Evolutionary conservation across 1,140 invertebrate species (phyloP).

Genomic region (Magallana angulata): DNA sequence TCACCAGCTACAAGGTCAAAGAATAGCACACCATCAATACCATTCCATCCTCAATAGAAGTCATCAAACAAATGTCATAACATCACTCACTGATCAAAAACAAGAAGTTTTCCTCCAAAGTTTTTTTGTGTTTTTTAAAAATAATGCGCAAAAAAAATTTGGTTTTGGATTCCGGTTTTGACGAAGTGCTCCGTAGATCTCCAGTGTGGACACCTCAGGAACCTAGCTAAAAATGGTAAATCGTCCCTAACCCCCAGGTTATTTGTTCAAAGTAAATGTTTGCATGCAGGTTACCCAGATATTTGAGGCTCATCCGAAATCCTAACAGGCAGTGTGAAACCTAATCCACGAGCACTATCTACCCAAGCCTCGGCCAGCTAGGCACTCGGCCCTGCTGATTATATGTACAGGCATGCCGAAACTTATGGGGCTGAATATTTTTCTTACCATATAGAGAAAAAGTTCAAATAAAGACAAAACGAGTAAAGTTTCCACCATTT

Average conservation of each 20-base stretch:
- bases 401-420: conserved; percentile 27
- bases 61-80: neutral
- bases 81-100: neutral
- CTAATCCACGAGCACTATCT: conserved; percentile 36
- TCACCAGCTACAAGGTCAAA: neutral
- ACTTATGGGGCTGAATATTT: conserved; percentile 33
- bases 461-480: too few species aligned
- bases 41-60: neutral
- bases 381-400: neutral
- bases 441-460: conserved; percentile 11
- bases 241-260: conserved; percentile 38
- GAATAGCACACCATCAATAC: neutral
- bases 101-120: neutral
- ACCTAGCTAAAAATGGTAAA: conserved; percentile 26
- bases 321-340: conserved; percentile 25
- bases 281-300: conserved; percentile 42
- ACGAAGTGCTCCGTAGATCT: neutral
- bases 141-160: neutral
- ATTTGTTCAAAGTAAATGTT: conserved; percentile 44
- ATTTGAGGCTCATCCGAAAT: conserved; percentile 41
- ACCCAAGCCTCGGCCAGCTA: conserved; percentile 11
- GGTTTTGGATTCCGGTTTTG: neutral
- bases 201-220: neutral
- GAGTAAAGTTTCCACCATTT: neutral
- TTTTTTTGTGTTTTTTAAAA: neutral